Evolutionary conservation across 2,113 vertebrate genomes (phyloP), one percentile per base, ranked within the genome.

Genomic region (Ptilorrhoa leucosticta): DNA sequence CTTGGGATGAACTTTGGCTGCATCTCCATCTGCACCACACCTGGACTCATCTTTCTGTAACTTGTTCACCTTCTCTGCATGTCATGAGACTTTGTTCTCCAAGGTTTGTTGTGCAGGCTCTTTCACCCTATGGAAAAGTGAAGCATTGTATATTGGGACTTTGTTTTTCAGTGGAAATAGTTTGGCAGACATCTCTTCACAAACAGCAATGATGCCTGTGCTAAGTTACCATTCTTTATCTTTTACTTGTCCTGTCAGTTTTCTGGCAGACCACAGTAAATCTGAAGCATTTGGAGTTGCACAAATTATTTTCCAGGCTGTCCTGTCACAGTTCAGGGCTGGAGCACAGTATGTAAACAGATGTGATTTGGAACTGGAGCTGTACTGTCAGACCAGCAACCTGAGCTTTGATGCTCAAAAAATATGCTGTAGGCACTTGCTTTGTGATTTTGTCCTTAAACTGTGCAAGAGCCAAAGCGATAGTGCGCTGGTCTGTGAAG

Each of bases 151-250:
- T 47, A 69, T 60, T 83, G 40, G 82, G 48, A 72, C 40, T 89
- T 93, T 76, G 37, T 56, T 79, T 92, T 87, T 61, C 83, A 68
- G 70, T n/a, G 33, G 54, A 87, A 96, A 80, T 54, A 48, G 19
- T 79, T 89, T 94, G 84, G 82, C 72, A 90, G 65, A 44, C 50
- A 75, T 84, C 61, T 87, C 53, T 73, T 90, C 92, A 90, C 94
- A 93, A 91, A 84, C 84, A 90, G 65, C 39, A 84, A 22, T 11
- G 1, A 80, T 79, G 79, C 64, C 96, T 94, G 82, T 89, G 87
- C 94, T 94, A 81, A 93, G 92, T 96, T 90, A 90, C 84, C 48
- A 73, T 96, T 95, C 90, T 96, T 96, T 96, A 95, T 93, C 93
- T 95, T 93, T 94, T 83, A 95, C 76, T 73, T 83, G 61, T 80